Percentiles rank a stretch among this genome's conserved stretches.
These are phyloP conservation scores for Crenuchus spilurus DNA, from an alignment of 2,797 vertebrate genomes.

Conservation along the genomic window DNA sequence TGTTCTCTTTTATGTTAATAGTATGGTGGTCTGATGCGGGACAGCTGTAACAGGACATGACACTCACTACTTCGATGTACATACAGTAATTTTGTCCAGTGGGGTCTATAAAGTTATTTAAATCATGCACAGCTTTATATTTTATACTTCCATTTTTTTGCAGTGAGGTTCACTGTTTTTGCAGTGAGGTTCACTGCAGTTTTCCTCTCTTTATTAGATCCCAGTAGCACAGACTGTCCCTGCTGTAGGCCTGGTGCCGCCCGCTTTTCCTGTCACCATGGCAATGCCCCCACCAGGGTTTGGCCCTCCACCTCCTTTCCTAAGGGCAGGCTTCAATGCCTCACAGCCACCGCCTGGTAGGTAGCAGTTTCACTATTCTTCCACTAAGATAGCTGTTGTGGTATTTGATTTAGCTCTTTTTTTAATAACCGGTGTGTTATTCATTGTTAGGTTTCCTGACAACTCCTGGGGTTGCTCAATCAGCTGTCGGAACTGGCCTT, in stretches of 20 bases:
- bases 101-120: background rate
- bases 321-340: conserved; percentile 91
- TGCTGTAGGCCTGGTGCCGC: conserved; percentile 91
- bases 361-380: background rate
- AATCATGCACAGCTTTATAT: background rate
- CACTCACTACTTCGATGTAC: background rate
- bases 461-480: conserved; percentile 83
- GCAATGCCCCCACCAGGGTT: conserved; percentile 95
- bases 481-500: conserved; percentile 74
- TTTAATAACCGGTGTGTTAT: background rate
- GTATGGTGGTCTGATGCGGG: background rate
- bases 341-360: conserved; percentile 96
- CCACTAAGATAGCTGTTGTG: background rate
- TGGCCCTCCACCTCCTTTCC: conserved; percentile 91
- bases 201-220: conserved; percentile 74
- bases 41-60: background rate
- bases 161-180: background rate
- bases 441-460: conserved; percentile 84
- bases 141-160: background rate
- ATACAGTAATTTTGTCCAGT: background rate
- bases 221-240: conserved; percentile 92
- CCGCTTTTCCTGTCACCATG: conserved; percentile 92
- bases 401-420: background rate
- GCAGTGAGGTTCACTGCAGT: background rate
- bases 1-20: background rate